Percentiles rank a stretch among this genome's conserved stretches.
Conservation (phyloP, 2,113 vertebrate species). For the Aspidoscelis tigris region DNA sequence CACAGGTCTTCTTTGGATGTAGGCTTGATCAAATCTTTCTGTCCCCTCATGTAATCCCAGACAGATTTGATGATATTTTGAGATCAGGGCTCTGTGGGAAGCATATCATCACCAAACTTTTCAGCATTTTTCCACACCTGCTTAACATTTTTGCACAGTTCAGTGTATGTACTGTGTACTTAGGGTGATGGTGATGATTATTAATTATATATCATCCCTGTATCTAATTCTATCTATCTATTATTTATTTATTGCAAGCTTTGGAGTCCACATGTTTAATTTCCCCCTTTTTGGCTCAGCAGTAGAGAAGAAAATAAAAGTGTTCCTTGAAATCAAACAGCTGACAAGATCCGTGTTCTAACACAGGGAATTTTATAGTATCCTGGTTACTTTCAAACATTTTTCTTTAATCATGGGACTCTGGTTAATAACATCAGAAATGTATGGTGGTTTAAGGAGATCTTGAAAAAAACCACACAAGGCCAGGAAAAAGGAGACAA, state of each 20-base stretch:
- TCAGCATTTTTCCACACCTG: too few species aligned
- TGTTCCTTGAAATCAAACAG: neutral
- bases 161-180: too few species aligned
- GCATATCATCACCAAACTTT: too few species aligned
- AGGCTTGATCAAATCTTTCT: too few species aligned
- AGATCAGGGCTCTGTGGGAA: too few species aligned
- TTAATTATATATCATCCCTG: too few species aligned
- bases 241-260: neutral
- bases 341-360: neutral
- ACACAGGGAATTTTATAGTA: neutral
- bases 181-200: too few species aligned
- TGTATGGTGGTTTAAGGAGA: neutral
- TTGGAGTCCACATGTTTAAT: neutral
- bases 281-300: neutral
- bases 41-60: too few species aligned
- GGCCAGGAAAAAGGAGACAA: neutral
- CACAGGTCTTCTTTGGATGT: too few species aligned
- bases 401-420: neutral
- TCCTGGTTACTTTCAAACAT: conserved; percentile 9
- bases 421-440: conserved; percentile 10
- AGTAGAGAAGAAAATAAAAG: neutral
- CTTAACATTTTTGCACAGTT: too few species aligned
- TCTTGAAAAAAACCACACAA: neutral
- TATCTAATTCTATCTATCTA: too few species aligned
- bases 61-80: too few species aligned